phyloP scores from a whole-genome alignment of 1,140 invertebrate genomes.

The Drosophila novamexicana region DNA sequence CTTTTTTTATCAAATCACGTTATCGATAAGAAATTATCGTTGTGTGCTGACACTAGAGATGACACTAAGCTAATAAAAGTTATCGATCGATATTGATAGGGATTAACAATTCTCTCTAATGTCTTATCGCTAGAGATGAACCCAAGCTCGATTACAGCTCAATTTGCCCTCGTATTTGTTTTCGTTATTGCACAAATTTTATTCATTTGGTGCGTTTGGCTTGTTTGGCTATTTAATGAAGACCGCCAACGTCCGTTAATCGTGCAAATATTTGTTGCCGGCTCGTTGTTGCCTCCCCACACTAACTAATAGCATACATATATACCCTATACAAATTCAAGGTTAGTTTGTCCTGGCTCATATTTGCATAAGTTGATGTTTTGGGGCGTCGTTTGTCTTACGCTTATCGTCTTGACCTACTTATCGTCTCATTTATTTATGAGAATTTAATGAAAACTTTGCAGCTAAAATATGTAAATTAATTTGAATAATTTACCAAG shows the following conservation, averaged over 20 bases:
- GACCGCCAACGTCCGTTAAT: conserved; percentile 60
- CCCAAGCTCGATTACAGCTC: not conserved
- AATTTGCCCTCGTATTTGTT: conserved; percentile 8
- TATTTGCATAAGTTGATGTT: conserved; percentile 47
- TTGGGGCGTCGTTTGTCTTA: conserved; percentile 2
- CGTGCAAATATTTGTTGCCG: conserved; percentile 64
- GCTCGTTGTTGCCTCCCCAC: conserved; percentile 21
- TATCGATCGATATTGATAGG: too few relatives aligned
- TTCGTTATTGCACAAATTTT: conserved; percentile 51
- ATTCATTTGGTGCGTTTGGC: conserved; percentile 25
- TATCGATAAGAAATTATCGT: too few relatives aligned
- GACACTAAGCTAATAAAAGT: too few relatives aligned
- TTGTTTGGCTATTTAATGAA: conserved; percentile 73
- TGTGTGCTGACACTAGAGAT: too few relatives aligned
- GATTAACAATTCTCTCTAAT: too few relatives aligned
- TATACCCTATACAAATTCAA: conserved; percentile 31
- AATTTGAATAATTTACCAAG: conserved; percentile 56
- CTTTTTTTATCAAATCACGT: too few relatives aligned
- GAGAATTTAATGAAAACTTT: conserved; percentile 52
- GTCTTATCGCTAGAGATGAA: too few relatives aligned
- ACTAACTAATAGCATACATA: not conserved
- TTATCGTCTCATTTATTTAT: conserved; percentile 60
- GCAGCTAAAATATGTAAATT: conserved; percentile 50
- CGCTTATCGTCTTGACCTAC: conserved; percentile 57
- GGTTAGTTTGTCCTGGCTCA: conserved; percentile 31